Evolutionary conservation across 1,140 invertebrate species (phyloP), one percentile per base, ranked within the genome.

Genomic region (Rhyzopertha dominica): DNA sequence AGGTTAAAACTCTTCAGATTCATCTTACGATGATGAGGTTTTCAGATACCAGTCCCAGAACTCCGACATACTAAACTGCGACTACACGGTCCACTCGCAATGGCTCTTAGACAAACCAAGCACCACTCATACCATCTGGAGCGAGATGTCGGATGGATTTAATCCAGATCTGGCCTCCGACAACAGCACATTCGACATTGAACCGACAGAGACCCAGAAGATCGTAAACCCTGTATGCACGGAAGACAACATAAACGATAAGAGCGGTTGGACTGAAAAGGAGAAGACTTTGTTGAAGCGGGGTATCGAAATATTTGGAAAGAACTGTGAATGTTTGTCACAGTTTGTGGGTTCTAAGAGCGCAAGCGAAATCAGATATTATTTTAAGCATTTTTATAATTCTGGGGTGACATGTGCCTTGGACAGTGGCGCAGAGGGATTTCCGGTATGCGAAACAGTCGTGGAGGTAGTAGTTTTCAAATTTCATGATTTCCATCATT

Each of bases 301-400:
- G 59, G 79, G 78, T 54, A 72, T 82, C 67, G 74, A 75, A 49
- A 75, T 80, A 44, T 79, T 78, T 74, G 80, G 80, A 2, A 72
- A 75, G 56, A 79, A 78, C 60, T 69, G 76, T 62, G 63, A 66
- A 22, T 75, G 78, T 57, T 74, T 84, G 51, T 72, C 81, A 32
- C 71, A 78, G 61, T 73, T 77, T 49, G 71, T 84, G 43, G 80
- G 78, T 59, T 74, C 77, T 4, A 79, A 80, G 62, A 77, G 72
- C 25, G 65, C 70, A 49, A 61, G 72, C 39, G 80, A 84, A 69
- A 77, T 83, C 12, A 77, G 73, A 53, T 71, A 71, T 55, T 77
- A 72, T 57, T 59, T 65, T 13, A 72, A 69, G 63, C 68, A 63
- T 47, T 65, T 61, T 53, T 61, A 59, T 38, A 52, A n/a, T n/a